Evolutionary conservation across 1,140 invertebrate genomes (phyloP), one percentile per base, ranked within the genome.

Genomic region (Drosophila sproati): DNA sequence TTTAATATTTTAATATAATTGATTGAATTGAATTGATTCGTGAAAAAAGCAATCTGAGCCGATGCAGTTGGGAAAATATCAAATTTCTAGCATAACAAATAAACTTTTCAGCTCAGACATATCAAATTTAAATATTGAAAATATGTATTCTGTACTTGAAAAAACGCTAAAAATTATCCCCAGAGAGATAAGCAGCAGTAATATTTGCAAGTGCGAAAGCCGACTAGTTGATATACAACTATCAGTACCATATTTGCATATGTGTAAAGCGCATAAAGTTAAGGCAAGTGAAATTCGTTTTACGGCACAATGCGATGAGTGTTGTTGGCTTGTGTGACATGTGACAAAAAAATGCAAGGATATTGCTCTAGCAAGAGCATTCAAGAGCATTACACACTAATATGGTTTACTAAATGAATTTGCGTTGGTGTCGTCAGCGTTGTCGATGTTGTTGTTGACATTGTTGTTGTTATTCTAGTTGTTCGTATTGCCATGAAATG

Each of bases 401-500:
- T 12, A 56, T 55, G 35, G 45, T 57, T 70, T 56, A 20, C 67
- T 70, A 75, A 75, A 75, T 69, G 66, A 64, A 60, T 61, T 55
- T 78, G 64, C 55, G 71, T 69, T 69, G 62, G 47, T 39, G 66
- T 48, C 41, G 57, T 57, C 66, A 73, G 12, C 39, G 47, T 61
- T 67, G 45, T 51, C 76, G 67, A 73, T 50, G 61, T 48, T 34
- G 66, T 37, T 43, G 48, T 55, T 62, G 32, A 55, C 70, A 66
- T 74, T 43, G 59, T 35, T 45, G 74, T 47, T 45, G 61, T 43
- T 68, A 54, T 61, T 71, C 50, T 47, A 39, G 61, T 47, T 68
- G 59, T 57, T 72, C 56, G 66, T 75, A 82, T 82, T 80, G 79
- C 73, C 82, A 54, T 87, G 78, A 82, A 86, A 73, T 87, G 73